phyloP scores from a whole-genome alignment of 2,888 invertebrate genomes.

The Neoscelio sp. region DNA sequence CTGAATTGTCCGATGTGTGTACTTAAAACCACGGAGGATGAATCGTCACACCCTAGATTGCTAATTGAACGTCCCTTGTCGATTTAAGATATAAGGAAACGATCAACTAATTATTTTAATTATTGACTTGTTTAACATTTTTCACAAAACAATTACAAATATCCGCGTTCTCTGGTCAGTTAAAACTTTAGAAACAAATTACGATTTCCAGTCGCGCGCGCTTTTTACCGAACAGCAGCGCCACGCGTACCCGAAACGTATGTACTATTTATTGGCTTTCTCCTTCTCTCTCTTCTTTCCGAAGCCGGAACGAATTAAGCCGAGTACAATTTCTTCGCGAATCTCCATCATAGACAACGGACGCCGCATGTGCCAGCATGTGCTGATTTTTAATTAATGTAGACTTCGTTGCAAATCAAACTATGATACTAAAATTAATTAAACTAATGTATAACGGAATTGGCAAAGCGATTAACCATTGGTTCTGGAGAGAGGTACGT shows the following conservation, averaged over 20 bases:
- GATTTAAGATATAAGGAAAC: too few species aligned
- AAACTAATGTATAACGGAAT: conserved; percentile 28
- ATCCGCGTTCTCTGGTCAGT: too few species aligned
- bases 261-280: too few species aligned
- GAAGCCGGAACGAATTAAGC: conserved; percentile 13
- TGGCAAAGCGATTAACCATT: conserved; percentile 31
- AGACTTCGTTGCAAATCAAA: neutral
- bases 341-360: conserved; percentile 2
- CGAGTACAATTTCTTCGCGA: conserved; percentile 7
- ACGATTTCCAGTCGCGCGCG: too few species aligned
- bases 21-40: too few species aligned
- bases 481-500: conserved; percentile 45
- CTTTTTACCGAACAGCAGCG: neutral
- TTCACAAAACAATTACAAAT: too few species aligned
- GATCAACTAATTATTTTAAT: too few species aligned
- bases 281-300: conserved; percentile 15
- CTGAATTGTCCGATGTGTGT: too few species aligned
- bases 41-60: too few species aligned
- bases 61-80: too few species aligned
- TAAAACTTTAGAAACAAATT: too few species aligned
- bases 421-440: conserved; percentile 38
- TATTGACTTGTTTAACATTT: too few species aligned
- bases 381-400: conserved; percentile 1
- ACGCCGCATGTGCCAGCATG: conserved; percentile 15
- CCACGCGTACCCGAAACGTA: neutral